phyloP scores from a whole-genome alignment of 2,797 vertebrate genomes.

The Anas flavirostris region DNA sequence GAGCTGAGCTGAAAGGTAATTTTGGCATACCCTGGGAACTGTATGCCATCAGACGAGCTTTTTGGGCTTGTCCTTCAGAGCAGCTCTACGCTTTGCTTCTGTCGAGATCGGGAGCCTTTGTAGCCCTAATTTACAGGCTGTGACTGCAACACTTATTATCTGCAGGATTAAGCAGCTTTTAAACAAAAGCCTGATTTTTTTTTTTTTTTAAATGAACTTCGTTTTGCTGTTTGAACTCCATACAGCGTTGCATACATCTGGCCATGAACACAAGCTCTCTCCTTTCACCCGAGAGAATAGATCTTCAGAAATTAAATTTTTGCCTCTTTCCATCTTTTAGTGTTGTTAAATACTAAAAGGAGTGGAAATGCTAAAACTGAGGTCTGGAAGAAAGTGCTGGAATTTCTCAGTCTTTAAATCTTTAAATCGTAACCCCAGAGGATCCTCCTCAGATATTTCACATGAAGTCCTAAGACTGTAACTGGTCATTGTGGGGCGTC shows the following conservation, averaged over 20 bases:
- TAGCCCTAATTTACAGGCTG: background rate
- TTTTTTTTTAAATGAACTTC: background rate
- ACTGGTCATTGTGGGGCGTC: background rate
- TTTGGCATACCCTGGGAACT: background rate
- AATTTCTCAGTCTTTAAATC: background rate
- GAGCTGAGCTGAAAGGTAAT: background rate
- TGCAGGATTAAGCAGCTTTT: background rate
- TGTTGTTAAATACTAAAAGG: background rate
- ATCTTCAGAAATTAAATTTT: background rate
- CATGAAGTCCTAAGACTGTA: background rate
- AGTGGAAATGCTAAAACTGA: background rate
- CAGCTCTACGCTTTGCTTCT: background rate
- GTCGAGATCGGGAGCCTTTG: rapidly evolving
- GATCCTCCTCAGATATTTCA: rapidly evolving
- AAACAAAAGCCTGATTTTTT: background rate
- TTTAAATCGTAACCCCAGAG: background rate
- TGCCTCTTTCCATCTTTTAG: background rate
- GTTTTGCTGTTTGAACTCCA: rapidly evolving
- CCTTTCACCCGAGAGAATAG: background rate
- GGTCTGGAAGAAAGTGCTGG: background rate
- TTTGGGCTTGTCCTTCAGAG: background rate
- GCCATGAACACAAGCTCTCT: background rate
- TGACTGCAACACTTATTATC: background rate
- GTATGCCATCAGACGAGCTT: background rate
- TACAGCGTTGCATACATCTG: background rate